Base-by-base conservation (phyloP, 2,888 invertebrate species). In the Microctonus aethiopoides region DNA sequence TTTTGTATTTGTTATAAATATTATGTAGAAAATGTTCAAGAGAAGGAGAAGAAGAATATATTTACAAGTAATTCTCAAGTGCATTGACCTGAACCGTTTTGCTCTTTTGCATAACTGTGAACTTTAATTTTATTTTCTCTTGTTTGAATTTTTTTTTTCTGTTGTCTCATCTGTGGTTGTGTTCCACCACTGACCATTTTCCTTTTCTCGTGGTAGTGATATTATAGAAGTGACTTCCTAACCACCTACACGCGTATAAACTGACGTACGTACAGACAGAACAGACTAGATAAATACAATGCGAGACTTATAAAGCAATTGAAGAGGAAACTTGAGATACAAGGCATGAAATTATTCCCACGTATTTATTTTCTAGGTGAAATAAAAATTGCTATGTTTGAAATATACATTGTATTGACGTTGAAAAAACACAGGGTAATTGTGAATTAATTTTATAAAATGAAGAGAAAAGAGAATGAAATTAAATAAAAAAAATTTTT, bases 51-150 rank as follows among this genome's bases (percentile, higher is more conserved):
- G 2, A 20, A 16, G 4, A 13, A n/a, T 39, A 34, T n/a, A 57
- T 63, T 20, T 39, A 26, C 34, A 16, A 41, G 39, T 5, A 29
- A 29, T 29, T 3, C 29, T 7, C 3, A 29, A 64, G 72, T 68
- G 66, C 68, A 66, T 71, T 67, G 72, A 73, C 72, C 72, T 69
- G 62, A 60, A 69, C 67, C 54, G 41, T 60, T 62, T 63, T n/a
- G 57, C 39, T 66, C 62, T 63, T 66, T 39, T 61, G 66, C 57
- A 59, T 73, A 73, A 73, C 72, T 70, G 70, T 68, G 62, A 65
- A 70, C 68, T 61, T 24, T 9, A 24, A 54, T 54, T 7, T 46
- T 20, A n/a, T n/a, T n/a, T n/a, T n/a, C n/a, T 6, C 6, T 16
- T 46, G 1, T 46, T 16, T 46, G n/a, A 26, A 11, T 2, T 13